These are phyloP conservation scores for Netelia fuscicornis DNA, from an alignment of 2,888 invertebrate species.

Conservation along the genomic window DNA sequence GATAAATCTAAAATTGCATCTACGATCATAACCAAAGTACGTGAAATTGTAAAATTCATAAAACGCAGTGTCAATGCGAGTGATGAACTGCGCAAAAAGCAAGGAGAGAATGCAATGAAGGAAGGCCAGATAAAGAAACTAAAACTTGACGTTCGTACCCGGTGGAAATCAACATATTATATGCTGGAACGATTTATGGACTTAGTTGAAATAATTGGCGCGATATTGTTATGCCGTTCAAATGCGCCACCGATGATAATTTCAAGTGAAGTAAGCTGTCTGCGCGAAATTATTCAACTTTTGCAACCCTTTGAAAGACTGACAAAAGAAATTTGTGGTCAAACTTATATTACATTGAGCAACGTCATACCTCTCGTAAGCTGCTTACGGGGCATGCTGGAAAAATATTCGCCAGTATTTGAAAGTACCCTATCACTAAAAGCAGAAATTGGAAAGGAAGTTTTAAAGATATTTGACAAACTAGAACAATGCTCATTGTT, in stretches of 20 bases:
- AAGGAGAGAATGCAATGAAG: neutral
- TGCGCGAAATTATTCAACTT: no score
- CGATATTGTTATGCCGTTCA: neutral
- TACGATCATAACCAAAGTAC: neutral
- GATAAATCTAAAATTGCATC: neutral
- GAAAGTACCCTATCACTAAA: no score
- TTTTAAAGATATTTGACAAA: neutral
- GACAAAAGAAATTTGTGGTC: no score
- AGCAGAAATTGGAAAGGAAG: neutral
- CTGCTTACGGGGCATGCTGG: no score
- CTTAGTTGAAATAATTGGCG: neutral
- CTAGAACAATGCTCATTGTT: neutral
- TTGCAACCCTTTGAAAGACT: no score
- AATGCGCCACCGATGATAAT: neutral
- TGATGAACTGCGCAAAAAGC: neutral
- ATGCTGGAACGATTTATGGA: neutral
- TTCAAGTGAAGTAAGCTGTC: no score
- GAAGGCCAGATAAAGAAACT: neutral
- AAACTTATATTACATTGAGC: no score
- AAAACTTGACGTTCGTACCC: neutral
- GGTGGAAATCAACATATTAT: neutral
- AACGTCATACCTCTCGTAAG: no score
- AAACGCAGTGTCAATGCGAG: neutral
- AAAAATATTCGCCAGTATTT: no score
- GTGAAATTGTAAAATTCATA: neutral